These are phyloP conservation scores for Hemithea aestivaria DNA, from an alignment of 2,888 invertebrate genomes.

Conservation along the genomic window DNA sequence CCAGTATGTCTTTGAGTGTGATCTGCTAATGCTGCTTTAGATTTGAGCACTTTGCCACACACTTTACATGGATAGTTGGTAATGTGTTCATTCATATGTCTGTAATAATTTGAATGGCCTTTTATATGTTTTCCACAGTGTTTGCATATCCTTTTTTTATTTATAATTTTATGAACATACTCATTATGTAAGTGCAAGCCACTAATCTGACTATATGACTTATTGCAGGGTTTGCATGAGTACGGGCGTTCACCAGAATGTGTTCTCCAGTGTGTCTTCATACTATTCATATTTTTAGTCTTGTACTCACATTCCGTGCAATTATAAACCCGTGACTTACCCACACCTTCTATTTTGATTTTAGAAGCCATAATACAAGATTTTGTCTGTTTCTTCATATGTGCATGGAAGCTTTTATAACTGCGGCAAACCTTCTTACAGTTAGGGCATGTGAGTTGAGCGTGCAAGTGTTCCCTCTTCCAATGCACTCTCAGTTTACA, in stretches of 20 bases:
- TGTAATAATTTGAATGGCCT: slow-evolving; percentile 45
- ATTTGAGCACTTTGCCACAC: slow-evolving; percentile 44
- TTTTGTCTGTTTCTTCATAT: slow-evolving; percentile 17
- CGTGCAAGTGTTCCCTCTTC: slow-evolving; percentile 37
- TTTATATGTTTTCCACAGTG: slow-evolving; percentile 52
- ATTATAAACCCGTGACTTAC: slow-evolving; percentile 15
- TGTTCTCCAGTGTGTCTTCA: slow-evolving; percentile 42
- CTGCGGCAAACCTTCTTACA: slow-evolving; percentile 36
- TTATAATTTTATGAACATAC: slow-evolving; percentile 40
- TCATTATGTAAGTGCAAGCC: slow-evolving; percentile 53
- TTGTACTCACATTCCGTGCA: slow-evolving; percentile 50
- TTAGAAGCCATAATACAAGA: slow-evolving; percentile 13
- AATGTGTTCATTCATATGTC: slow-evolving; percentile 45
- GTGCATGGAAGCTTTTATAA: slow-evolving; percentile 26
- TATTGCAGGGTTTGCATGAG: slow-evolving; percentile 48
- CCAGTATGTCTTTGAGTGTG: slow-evolving; percentile 28
- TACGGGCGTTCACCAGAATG: slow-evolving; percentile 53
- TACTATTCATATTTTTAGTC: slow-evolving; percentile 11
- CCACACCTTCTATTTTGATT: slow-evolving; percentile 21
- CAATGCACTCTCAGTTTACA: slow-evolving; percentile 48
- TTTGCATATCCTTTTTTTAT: slow-evolving; percentile 48
- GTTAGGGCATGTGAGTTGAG: slow-evolving; percentile 31
- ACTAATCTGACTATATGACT: slow-evolving; percentile 45
- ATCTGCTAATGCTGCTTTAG: slow-evolving; percentile 27
- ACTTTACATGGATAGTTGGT: slow-evolving; percentile 36